Conservation (phyloP, 2,888 invertebrate species). For the Perdita meconis region DNA sequence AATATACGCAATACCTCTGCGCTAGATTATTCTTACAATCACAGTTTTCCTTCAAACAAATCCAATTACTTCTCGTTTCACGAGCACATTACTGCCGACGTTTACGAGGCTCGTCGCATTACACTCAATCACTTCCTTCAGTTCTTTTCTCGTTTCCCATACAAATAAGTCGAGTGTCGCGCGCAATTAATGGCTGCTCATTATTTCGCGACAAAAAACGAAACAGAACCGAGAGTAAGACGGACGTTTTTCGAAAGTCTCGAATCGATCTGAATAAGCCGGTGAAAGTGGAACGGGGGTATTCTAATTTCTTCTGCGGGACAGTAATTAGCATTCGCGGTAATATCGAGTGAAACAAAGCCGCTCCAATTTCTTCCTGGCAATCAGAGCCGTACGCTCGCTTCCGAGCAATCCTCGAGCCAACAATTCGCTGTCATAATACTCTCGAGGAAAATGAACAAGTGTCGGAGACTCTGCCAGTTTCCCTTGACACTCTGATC, state of each 20-base stretch:
- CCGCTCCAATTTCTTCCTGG: neutral
- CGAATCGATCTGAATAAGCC: neutral
- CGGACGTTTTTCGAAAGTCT: neutral
- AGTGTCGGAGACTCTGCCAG: conserved; percentile 32
- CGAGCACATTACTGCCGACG: conserved; percentile 9
- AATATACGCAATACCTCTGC: too few relatives aligned
- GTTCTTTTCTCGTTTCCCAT: conserved; percentile 9
- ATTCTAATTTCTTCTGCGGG: conserved; percentile 17
- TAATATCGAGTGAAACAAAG: conserved; percentile 33
- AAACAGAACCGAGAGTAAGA: neutral
- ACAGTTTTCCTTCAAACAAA: conserved; percentile 20
- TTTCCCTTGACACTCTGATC: conserved; percentile 69
- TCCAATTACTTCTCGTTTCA: conserved; percentile 12
- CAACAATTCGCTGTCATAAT: conserved; percentile 4
- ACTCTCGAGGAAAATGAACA: conserved; percentile 27
- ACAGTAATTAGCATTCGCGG: conserved; percentile 21
- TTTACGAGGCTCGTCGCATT: conserved; percentile 1
- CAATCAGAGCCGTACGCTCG: neutral
- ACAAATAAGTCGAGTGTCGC: neutral
- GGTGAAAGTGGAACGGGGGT: conserved; percentile 22
- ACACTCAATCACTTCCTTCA: neutral
- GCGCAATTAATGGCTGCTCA: neutral
- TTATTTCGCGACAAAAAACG: neutral
- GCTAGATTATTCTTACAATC: neutral
- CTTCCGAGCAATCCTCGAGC: neutral